Base-by-base conservation (phyloP, 2,797 vertebrate genomes). In the Petrocephalus sullivani region DNA sequence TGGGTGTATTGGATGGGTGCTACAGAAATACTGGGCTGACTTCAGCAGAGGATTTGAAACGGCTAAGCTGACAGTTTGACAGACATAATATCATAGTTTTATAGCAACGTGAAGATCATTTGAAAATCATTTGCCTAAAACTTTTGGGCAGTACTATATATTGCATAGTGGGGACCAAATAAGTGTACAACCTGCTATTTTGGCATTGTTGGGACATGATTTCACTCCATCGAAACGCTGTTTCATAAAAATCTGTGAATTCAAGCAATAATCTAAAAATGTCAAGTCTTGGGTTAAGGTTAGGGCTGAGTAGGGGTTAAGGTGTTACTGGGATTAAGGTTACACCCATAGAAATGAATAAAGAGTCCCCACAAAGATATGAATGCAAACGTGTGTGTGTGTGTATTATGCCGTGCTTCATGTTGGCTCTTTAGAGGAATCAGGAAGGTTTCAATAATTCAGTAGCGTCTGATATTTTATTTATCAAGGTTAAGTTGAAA, bases 401-500 rank as follows among this genome's bases (percentile, higher is more conserved):
- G 61, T 28, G 28, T 2, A 37, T 3, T 10, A 9, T 21, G 21
- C 53, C 56, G 53, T 23, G 4, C 28, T 84, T 84, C 10, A 84
- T 84, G 5, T 56, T 84, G 49, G 82, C 82, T 84, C 10, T 84
- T 84, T 84, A 84, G 53, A 84, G 53, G n/a, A 84, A 84, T 84
- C 53, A 21, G 23, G 51, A 53, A 84, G 82, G 82, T 33, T 84
- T 84, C 82, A 84, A 84, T 84, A 84, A 84, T 84, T 84, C 82
- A 84, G 53, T 4, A 84, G 82, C 10, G 23, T 23, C 49, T 84
- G 49, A 84, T 84, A 53, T 84, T 54, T 84, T 84, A 84, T 84
- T 84, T 84, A 84, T 84, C 82, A 84, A 84, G 82, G 82, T 84
- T 84, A 84, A 84, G 82, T 84, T 84, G 19, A 84, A 84, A 84